Evolutionary conservation across 2,888 invertebrate species (phyloP), one percentile per base, ranked within the genome.

Genomic region (Anarsia innoxiella): DNA sequence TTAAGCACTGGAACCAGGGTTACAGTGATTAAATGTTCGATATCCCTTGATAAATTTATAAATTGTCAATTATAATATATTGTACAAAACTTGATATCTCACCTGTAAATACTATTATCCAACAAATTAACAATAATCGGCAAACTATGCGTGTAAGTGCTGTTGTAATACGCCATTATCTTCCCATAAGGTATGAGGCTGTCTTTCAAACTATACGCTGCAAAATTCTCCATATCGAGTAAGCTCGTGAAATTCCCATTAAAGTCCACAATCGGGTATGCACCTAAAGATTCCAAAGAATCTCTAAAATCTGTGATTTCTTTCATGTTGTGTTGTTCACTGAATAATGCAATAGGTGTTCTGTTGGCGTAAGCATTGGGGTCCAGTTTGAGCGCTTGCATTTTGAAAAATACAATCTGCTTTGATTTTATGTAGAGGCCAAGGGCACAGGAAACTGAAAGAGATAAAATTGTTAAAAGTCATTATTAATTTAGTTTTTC

Each of bases 111-210:
- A 34, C 89, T 88, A 64, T 93, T 93, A 51, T 89, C 90, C 49
- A 93, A 75, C 37, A 91, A 73, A 69, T 93, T 93, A 31, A 93
- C 71, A 26, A 93, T 79, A 42, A 93, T 89, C 2, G 94, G 94
- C 51, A 94, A 75, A 43, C 92, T 90, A 65, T 94, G 94, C 32
- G 92, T 88, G 55, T 89, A 90, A 0, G 94, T 93, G 59, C 92
- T 93, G 62, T 95, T 95, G 70, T 92, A 92, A 44, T 90, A 87
- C 25, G 90, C 82, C 49, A 89, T 88, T 12, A 91, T 74, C 43
- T 86, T 87, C 36, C 88, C 86, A 40, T 85, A 86, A 0, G 87
- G 83, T 35, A 74, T 59, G 35, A 75, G 64, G 46, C 88, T 89
- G 8, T 83, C 79, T 32, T 83, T 86, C 31, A 92, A 67, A 58